Evolutionary conservation across 2,888 invertebrate genomes (phyloP), one percentile per base, ranked within the genome.

Genomic region (Bombylius major): DNA sequence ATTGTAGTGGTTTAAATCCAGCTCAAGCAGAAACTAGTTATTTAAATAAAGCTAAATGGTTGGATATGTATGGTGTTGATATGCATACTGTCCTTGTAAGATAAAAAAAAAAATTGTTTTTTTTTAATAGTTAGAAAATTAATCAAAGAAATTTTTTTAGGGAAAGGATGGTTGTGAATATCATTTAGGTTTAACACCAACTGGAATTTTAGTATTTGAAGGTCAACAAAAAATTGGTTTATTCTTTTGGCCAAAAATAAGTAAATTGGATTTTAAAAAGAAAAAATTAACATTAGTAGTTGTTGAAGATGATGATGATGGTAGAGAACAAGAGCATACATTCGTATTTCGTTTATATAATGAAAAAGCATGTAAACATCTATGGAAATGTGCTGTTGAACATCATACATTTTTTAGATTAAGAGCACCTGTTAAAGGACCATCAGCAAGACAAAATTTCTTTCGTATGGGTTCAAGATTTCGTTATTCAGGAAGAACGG

Each of bases 311-410:
- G 97, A 98, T 70, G 98, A 98, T 70, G 90, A 94, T 72, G 95
- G 95, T 0, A 80, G 87, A 52, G 94, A 97, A 73, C 96, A 98
- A 70, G 96, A 99, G 70, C 99, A 99, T 75, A 97, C 97, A 0
- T 99, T 99, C 74, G 96, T 99, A 5, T 99, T 99, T 75, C 82
- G 91, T 57, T 77, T 98, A 63, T 87, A 90, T 64, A 98, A 96
- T 71, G 94, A 97, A 71, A 97, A 97, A 73, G 97, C 98, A 3
- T 96, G 97, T 72, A 99, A 99, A 74, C 99, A 99, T 76, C 78
- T 99, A 62, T 99, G 99, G 99, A 99, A 99, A 76, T 99, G 99
- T 79, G 98, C 98, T 34, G 92, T 99, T 1, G 99, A 99, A 75
- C 96, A 99, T 77, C 99, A 99, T 77, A 92, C 97, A 3, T 99